Evolutionary conservation across 2,888 invertebrate species (phyloP).

Genomic region (Salpingus planirostris): DNA sequence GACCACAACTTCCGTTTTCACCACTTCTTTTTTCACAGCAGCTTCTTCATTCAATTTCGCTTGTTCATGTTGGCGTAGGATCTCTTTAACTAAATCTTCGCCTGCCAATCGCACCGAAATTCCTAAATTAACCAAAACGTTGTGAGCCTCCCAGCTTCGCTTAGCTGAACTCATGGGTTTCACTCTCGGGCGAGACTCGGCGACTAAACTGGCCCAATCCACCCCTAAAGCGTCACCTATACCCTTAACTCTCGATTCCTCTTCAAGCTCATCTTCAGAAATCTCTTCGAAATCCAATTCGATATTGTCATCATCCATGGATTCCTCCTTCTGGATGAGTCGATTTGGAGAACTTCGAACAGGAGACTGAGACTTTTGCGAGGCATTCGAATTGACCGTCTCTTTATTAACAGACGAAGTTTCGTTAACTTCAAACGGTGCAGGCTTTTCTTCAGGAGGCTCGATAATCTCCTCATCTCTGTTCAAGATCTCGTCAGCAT

Average conservation of each 20-base stretch:
- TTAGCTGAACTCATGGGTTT: slow-evolving; percentile 51
- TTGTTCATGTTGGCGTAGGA: slow-evolving; percentile 37
- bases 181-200: slow-evolving; percentile 57
- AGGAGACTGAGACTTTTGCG: slow-evolving; percentile 32
- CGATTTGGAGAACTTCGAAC: slow-evolving; percentile 19
- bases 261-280: slow-evolving; percentile 82
- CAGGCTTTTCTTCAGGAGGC: slow-evolving; percentile 23
- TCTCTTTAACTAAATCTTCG: slow-evolving; percentile 46
- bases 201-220: slow-evolving; percentile 85
- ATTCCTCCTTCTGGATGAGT: slow-evolving; percentile 41
- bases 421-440: slow-evolving; percentile 21
- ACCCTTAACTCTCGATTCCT: slow-evolving; percentile 63
- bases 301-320: slow-evolving; percentile 62
- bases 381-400: slow-evolving; percentile 14
- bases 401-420: slow-evolving; percentile 27
- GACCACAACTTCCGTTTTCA: slow-evolving; percentile 11
- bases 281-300: slow-evolving; percentile 83
- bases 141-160: slow-evolving; percentile 72
- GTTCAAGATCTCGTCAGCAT: slow-evolving; percentile 79
- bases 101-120: slow-evolving; percentile 74
- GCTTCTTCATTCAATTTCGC: no score
- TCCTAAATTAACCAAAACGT: slow-evolving; percentile 71
- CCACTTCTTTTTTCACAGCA: no score
- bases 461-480: slow-evolving; percentile 52
- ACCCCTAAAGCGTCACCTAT: slow-evolving; percentile 91